Percentiles rank a stretch among this genome's conserved stretches.
Conservation (phyloP, 2,888 invertebrate species). For the Rhodophaea formosa region DNA sequence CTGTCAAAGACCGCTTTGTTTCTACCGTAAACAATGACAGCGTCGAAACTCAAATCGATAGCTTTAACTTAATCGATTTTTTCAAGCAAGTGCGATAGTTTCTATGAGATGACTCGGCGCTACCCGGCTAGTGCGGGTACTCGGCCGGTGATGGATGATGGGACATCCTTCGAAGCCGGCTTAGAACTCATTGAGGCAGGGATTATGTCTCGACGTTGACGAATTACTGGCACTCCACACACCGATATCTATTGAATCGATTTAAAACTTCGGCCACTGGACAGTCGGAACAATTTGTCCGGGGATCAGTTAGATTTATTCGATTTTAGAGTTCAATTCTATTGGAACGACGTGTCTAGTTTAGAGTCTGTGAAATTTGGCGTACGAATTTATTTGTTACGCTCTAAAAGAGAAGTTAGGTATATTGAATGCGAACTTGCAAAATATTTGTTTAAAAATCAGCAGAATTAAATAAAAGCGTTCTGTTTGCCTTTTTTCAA, state of each 20-base stretch:
- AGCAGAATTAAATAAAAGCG: no score
- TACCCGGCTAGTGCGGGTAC: constrained; percentile 42
- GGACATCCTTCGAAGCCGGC: constrained; percentile 64
- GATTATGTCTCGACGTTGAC: constrained; percentile 77
- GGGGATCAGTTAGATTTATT: constrained; percentile 38
- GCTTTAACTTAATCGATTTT: constrained; percentile 45
- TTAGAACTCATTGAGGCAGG: constrained; percentile 73
- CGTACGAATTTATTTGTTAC: constrained; percentile 12
- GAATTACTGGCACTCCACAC: constrained; percentile 66
- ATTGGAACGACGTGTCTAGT: constrained; percentile 17
- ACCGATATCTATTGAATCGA: constrained; percentile 71
- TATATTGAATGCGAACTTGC: neutral
- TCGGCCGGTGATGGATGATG: constrained; percentile 68
- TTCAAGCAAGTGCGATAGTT: constrained; percentile 44
- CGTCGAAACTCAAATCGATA: constrained; percentile 27
- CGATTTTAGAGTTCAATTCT: constrained; percentile 16
- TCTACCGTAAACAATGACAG: constrained; percentile 18
- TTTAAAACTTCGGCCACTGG: constrained; percentile 62
- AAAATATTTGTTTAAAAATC: constrained; percentile 5
- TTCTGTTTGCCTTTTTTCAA: no score
- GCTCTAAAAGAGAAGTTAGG: constrained; percentile 4
- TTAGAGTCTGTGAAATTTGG: constrained; percentile 14
- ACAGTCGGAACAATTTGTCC: constrained; percentile 43
- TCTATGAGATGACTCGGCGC: constrained; percentile 49
- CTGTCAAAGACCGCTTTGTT: constrained; percentile 15